Conservation (phyloP, 2,113 vertebrate species). For the Oxyruncus cristatus region DNA sequence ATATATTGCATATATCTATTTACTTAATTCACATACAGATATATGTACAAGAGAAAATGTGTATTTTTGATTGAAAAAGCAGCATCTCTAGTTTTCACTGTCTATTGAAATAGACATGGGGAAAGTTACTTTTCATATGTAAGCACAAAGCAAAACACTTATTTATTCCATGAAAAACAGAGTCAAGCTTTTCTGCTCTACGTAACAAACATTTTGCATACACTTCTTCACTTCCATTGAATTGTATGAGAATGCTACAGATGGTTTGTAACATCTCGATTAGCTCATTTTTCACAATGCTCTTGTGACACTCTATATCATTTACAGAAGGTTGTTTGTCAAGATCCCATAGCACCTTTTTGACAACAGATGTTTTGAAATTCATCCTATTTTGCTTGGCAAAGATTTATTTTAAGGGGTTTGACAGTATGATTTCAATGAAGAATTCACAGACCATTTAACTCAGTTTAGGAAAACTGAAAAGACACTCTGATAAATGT, state of each 20-base stretch:
- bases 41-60: not conserved
- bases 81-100: not conserved
- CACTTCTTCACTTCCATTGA: not conserved
- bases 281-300: slow-evolving; percentile 45
- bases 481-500: not conserved
- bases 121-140: not conserved
- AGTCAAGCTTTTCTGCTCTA: not conserved
- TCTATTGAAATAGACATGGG: not conserved
- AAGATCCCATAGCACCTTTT: not conserved
- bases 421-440: not conserved
- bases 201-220: not conserved
- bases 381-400: not conserved
- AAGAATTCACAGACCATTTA: not conserved
- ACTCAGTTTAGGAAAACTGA: not conserved
- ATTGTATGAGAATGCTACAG: not conserved
- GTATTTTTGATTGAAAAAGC: not conserved
- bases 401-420: not conserved
- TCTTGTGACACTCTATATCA: not conserved
- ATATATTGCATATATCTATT: not conserved
- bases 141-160: not conserved
- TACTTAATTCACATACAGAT: not conserved
- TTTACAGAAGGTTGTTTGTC: slow-evolving; percentile 21
- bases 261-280: not conserved
- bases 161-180: not conserved
- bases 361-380: slow-evolving; percentile 30